Conservation (phyloP, 2,113 vertebrate genomes). For the Tiliqua scincoides region DNA sequence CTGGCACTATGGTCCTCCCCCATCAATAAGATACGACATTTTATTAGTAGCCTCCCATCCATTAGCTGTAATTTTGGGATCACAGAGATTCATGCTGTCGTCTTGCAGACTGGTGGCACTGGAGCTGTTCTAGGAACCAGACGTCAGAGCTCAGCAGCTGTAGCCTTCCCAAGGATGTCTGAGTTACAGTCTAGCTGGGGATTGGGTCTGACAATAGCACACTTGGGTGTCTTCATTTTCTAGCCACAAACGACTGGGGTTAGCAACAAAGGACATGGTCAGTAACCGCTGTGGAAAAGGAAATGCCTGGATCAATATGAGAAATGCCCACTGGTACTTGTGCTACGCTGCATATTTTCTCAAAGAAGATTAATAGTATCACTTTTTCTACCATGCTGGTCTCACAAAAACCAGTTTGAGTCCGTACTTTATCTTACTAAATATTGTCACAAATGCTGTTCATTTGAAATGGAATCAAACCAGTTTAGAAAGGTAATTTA, state of each 20-base stretch:
- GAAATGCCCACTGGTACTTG: slow-evolving; percentile 42
- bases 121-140: slow-evolving; percentile 44
- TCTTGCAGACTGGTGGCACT: slow-evolving; percentile 54
- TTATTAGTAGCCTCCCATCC: slow-evolving; percentile 73
- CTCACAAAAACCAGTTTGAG: background rate
- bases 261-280: slow-evolving; percentile 41
- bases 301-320: slow-evolving; percentile 60
- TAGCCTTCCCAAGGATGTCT: slow-evolving; percentile 39
- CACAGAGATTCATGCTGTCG: slow-evolving; percentile 62
- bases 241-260: slow-evolving; percentile 56
- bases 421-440: slow-evolving; percentile 7
- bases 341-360: slow-evolving; percentile 34
- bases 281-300: slow-evolving; percentile 55
- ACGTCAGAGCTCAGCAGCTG: slow-evolving; percentile 37
- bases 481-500: slow-evolving; percentile 11
- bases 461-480: slow-evolving; percentile 19
- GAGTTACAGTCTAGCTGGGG: slow-evolving; percentile 26
- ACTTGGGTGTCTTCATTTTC: slow-evolving; percentile 63
- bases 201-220: slow-evolving; percentile 53
- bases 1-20: slow-evolving; percentile 73
- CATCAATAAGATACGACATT: slow-evolving; percentile 75
- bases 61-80: slow-evolving; percentile 71
- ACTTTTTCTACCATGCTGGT: background rate
- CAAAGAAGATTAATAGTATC: slow-evolving; percentile 32
- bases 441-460: background rate